Evolutionary conservation across 2,888 invertebrate genomes (phyloP).

Genomic region (Endomychus coccineus): DNA sequence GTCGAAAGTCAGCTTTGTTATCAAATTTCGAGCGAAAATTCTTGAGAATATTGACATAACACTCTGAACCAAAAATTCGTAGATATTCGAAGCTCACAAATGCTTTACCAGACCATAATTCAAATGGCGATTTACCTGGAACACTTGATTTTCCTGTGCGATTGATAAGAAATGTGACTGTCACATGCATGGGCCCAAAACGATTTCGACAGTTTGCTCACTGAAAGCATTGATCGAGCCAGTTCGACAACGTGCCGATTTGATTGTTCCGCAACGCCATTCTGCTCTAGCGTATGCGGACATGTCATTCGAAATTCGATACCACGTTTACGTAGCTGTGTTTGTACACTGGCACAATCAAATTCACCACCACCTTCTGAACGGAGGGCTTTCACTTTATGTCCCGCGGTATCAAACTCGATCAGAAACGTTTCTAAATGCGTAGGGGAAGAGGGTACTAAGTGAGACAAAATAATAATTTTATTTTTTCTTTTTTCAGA

Average conservation of each 20-base stretch:
- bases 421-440: constrained; percentile 20
- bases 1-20: constrained; percentile 27
- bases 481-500: too few relatives aligned
- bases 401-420: constrained; percentile 20
- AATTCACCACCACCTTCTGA: constrained; percentile 21
- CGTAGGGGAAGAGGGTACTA: too few relatives aligned
- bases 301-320: constrained; percentile 3
- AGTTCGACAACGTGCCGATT: constrained; percentile 13
- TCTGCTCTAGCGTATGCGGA: constrained; percentile 14
- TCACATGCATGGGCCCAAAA: constrained; percentile 13
- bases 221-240: constrained; percentile 13
- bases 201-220: constrained; percentile 10
- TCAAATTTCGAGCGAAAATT: constrained; percentile 28
- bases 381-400: constrained; percentile 22
- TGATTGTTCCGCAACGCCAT: constrained; percentile 9
- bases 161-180: constrained; percentile 7
- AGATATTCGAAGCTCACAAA: constrained; percentile 28
- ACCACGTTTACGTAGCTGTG: constrained; percentile 6
- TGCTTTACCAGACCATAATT: constrained; percentile 27
- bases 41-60: constrained; percentile 25
- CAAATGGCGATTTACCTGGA: constrained; percentile 29
- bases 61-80: constrained; percentile 29
- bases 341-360: constrained; percentile 14
- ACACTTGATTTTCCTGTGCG: constrained; percentile 9
- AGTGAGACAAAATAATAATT: too few relatives aligned